These are phyloP conservation scores for Polymixis flavicincta DNA, from an alignment of 2,888 invertebrate genomes.

Conservation along the genomic window DNA sequence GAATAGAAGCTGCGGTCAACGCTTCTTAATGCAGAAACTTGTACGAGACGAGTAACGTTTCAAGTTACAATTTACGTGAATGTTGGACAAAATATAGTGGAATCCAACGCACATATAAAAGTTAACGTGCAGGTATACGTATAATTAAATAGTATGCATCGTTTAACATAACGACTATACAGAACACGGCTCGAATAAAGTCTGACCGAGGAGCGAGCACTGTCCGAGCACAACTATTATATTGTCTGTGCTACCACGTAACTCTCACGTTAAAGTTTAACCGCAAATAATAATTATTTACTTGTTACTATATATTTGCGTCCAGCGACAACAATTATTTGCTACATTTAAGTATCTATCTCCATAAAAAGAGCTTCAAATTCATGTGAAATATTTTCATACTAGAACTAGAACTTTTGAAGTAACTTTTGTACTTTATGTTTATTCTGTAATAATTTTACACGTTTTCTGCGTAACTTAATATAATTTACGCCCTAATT, in stretches of 20 bases:
- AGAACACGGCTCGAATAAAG: constrained; percentile 43
- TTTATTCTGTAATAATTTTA: constrained; percentile 12
- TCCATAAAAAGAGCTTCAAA: constrained; percentile 1
- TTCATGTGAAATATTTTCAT: constrained; percentile 15
- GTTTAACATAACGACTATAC: constrained; percentile 52
- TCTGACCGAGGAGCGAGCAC: constrained; percentile 22
- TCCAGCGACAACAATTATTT: constrained; percentile 2
- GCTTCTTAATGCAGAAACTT: constrained; percentile 2
- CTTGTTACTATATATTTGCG: constrained; percentile 26
- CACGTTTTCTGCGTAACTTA: constrained; percentile 25
- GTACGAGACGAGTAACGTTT: constrained; percentile 14
- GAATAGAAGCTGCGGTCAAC: constrained; percentile 21
- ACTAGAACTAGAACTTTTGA: constrained; percentile 19
- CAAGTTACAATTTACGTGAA: constrained; percentile 1
- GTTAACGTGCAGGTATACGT: constrained; percentile 36
- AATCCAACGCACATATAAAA: constrained; percentile 34
- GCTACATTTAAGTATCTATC: not conserved
- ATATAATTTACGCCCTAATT: constrained; percentile 28
- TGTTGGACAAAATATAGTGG: constrained; percentile 9
- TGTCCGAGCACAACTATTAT: constrained; percentile 36
- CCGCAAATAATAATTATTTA: constrained; percentile 54
- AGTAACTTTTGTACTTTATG: constrained; percentile 10
- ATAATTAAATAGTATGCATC: constrained; percentile 55
- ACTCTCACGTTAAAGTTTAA: constrained; percentile 41
- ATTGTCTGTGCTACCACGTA: constrained; percentile 33